Base-by-base conservation (phyloP, 2,797 vertebrate species). In the Lepilemur septentrionalis region DNA sequence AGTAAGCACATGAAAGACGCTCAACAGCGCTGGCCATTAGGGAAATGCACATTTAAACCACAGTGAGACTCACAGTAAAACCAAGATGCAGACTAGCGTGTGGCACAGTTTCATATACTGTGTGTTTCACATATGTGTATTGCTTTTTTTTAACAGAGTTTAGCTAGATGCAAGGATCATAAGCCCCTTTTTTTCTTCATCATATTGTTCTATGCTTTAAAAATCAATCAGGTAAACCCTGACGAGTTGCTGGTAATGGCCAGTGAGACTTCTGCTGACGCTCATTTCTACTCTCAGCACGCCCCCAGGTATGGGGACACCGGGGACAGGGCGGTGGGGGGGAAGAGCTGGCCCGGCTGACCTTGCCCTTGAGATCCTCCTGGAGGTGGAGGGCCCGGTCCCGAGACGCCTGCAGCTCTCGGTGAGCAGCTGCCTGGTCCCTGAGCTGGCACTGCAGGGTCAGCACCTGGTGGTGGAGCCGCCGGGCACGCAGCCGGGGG, bases 321-420 rank as follows among this genome's bases (percentile, higher is more conserved):
- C 0, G 0, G 61, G 48, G 7, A 10, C 14, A 4, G 2, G 50
- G 57, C 23, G 55, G 7, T 1, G 13, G 6, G 6, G 13, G 32
- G 52, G 72, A 32, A 32, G 38, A 0, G 0, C 2, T 1, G 50
- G 2, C 32, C 17, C 4, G 4, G 46, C 95, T 63, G 97, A 99
- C 99, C 99, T 99, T 98, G 82, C 98, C 98, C 97, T 89, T 86
- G 3, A 99, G 98, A 95, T 98, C 98, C 92, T 98, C 98, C 95
- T 97, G 97, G 41, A 99, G 98, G 59, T 91, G 20, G 83, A 90
- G 82, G 94, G 98, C 96, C 90, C 98, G 59, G 5, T 94, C 89
- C 5, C 52, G 89, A 48, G 97, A 90, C 2, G 2, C 28, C 5
- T 30, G 94, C 76, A 97, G 93, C 73, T 82, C 93, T 80, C 41